Percentiles rank a stretch among this genome's conserved stretches.
These are phyloP conservation scores for Aurelia sp. DNA, from an alignment of 30 jellyfish, hydroid and myxozoan species.

Conservation along the genomic window DNA sequence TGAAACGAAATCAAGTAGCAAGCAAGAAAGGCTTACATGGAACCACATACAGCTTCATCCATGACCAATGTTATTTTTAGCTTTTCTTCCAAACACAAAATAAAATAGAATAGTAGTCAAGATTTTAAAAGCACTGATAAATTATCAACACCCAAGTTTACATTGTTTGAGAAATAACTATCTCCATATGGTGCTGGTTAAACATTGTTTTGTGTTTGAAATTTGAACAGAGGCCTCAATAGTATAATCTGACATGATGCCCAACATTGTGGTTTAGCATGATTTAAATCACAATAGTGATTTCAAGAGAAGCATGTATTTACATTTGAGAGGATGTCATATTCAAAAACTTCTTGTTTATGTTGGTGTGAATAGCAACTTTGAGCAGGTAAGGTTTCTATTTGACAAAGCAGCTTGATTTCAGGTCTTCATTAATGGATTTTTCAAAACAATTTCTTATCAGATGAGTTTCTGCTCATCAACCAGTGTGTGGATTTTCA, in stretches of 20 bases:
- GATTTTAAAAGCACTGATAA: background rate
- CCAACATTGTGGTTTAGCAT: slow-evolving; percentile 44
- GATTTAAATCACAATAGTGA: slow-evolving; percentile 37
- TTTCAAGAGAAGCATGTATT: slow-evolving; percentile 44
- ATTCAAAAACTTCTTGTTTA: slow-evolving; percentile 1
- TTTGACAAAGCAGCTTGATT: slow-evolving; percentile 45
- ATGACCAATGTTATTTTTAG: no score
- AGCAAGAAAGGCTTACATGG: no score
- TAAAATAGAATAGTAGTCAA: background rate
- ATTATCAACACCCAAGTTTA: background rate
- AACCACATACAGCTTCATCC: no score
- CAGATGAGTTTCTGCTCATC: no score
- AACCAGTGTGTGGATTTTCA: no score
- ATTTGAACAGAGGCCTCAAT: slow-evolving; percentile 19
- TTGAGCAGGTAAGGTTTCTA: slow-evolving; percentile 49
- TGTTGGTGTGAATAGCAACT: slow-evolving; percentile 41
- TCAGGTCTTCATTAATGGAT: background rate
- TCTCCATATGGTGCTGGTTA: slow-evolving; percentile 17
- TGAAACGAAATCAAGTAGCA: no score
- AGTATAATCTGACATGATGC: slow-evolving; percentile 17
- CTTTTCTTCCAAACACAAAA: no score
- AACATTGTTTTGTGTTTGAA: slow-evolving; percentile 8
- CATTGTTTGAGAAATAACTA: background rate
- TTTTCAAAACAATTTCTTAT: background rate
- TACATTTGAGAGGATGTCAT: slow-evolving; percentile 25